A percentile compares a stretch with the other conserved stretches of the same genome.
Conservation (phyloP, 2,888 invertebrate species). For the Amblyteles armatorius region DNA sequence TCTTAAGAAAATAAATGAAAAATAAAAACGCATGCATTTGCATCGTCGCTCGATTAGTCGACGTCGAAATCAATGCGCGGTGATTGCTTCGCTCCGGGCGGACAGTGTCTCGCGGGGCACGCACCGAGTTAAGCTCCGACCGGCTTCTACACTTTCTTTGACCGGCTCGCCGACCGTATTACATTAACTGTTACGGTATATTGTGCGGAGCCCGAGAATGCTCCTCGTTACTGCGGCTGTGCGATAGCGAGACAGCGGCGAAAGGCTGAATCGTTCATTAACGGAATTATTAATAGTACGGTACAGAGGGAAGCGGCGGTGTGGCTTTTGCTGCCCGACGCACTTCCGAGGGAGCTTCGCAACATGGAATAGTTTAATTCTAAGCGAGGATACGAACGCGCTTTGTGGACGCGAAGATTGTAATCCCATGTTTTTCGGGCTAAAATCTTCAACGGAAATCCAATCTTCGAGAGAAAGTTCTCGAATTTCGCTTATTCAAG, state of each 20-base stretch:
- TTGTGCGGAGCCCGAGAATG: slow-evolving; percentile 68
- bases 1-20: slow-evolving; percentile 40
- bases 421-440: not conserved
- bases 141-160: slow-evolving; percentile 64
- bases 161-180: slow-evolving; percentile 45
- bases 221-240: slow-evolving; percentile 70
- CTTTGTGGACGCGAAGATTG: not conserved
- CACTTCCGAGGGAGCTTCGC: not conserved
- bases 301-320: slow-evolving; percentile 29
- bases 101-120: slow-evolving; percentile 19
- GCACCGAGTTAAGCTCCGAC: not conserved
- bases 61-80: slow-evolving; percentile 72
- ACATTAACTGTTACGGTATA: slow-evolving; percentile 26
- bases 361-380: slow-evolving; percentile 37
- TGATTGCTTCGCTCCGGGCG: slow-evolving; percentile 72
- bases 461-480: not conserved
- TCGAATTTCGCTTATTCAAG: no score
- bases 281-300: slow-evolving; percentile 75
- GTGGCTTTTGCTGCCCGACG: slow-evolving; percentile 38
- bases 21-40: slow-evolving; percentile 69
- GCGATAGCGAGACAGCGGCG: slow-evolving; percentile 57
- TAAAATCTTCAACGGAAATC: not conserved
- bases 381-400: not conserved
- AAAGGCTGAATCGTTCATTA: slow-evolving; percentile 75
- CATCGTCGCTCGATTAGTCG: slow-evolving; percentile 70